Evolutionary conservation across 2,888 invertebrate genomes (phyloP), one percentile per base, ranked within the genome.

Genomic region (Phragmatobia fuliginosa): DNA sequence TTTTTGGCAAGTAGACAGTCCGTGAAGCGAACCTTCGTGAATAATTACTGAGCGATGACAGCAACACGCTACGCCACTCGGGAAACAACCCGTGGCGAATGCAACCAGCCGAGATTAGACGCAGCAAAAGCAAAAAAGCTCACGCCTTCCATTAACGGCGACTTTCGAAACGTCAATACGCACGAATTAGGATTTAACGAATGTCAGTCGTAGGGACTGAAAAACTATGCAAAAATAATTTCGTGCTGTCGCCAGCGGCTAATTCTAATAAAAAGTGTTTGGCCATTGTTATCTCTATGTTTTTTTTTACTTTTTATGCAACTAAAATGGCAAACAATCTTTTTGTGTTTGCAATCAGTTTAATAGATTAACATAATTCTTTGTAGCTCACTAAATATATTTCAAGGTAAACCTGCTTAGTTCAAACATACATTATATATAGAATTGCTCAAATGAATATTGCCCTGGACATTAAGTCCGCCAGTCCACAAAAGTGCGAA

Each of bases 101-200:
- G 91, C 92, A 90, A 79, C 87, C 84, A 81, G 79, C 86, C 87
- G 89, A 91, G 92, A 93, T 93, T 93, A 93, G 94, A 90, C 88
- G 86, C 87, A 89, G 87, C 74, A 76, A 79, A 85, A 87, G 87
- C 87, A 94, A 94, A 94, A 93, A 93, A 93, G 85, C 85, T 88
- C 89, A 88, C 89, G 91, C 87, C 90, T 86, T 91, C 93, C 93
- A 94, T 94, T 94, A 93, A 85, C 88, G 83, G 87, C 88, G 91
- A 90, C 92, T 93, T 92, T 91, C 90, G 86, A 91, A 92, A 88
- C 90, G 93, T 92, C 93, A 92, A 92, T 93, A 93, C 93, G 92
- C 94, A 93, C 92, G 93, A 90, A 91, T 93, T 92, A 91, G 90
- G 87, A 89, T 90, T 91, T 89, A 86, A 88, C 88, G 84, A 87